Percentiles rank a stretch among this genome's conserved stretches.
Conservation (phyloP, 2,888 invertebrate genomes). For the Temnothorax ravouxi region DNA sequence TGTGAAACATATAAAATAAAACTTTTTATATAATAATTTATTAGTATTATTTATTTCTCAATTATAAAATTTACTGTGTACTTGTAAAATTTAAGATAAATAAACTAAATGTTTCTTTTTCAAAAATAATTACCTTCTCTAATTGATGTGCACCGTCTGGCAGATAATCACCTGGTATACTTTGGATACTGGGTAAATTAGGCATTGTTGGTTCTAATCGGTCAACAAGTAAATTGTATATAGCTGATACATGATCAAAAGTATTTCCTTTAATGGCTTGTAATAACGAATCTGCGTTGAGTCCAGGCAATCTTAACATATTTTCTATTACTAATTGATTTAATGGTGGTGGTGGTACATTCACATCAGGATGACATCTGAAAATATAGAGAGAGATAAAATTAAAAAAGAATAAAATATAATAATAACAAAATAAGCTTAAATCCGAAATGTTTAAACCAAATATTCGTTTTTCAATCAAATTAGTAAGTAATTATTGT, state of each 20-base stretch:
- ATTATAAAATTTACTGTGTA: background rate
- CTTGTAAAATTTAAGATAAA: background rate
- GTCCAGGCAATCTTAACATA: conserved; percentile 93
- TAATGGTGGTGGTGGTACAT: conserved; percentile 84
- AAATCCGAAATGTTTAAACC: conserved; percentile 7
- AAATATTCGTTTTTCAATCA: no score
- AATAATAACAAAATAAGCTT: background rate
- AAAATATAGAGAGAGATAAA: conserved; percentile 12
- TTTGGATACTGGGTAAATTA: conserved; percentile 84
- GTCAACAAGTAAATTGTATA: conserved; percentile 96
- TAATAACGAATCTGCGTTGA: conserved; percentile 91
- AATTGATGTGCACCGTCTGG: conserved; percentile 87
- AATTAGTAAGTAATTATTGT: no score
- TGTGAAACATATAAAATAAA: background rate
- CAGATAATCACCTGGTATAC: conserved; percentile 84
- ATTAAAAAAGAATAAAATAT: background rate
- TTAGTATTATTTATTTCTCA: background rate
- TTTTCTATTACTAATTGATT: conserved; percentile 93
- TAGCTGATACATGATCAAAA: conserved; percentile 97
- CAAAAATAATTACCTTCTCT: conserved; percentile 87
- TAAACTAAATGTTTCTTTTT: background rate
- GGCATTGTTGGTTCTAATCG: conserved; percentile 88
- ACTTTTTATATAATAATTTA: background rate
- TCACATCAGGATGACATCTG: conserved; percentile 82
- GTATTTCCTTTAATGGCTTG: conserved; percentile 93